Conservation (phyloP, 2,888 invertebrate genomes). For the Cheilosia vernalis region DNA sequence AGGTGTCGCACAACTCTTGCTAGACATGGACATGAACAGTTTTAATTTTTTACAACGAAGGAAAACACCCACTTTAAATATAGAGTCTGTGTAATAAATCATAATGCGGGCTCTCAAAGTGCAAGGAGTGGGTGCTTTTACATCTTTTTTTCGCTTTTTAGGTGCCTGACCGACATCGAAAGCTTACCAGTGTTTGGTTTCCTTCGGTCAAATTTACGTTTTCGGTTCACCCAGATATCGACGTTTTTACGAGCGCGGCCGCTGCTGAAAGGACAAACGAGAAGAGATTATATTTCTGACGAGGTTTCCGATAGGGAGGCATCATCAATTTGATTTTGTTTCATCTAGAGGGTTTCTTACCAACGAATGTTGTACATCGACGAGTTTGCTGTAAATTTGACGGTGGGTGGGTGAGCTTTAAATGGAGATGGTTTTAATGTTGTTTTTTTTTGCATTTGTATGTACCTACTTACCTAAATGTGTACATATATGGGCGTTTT, state of each 20-base stretch:
- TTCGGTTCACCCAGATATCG: slow-evolving; percentile 19
- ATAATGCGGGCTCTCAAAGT: slow-evolving; percentile 50
- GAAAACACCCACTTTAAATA: background rate
- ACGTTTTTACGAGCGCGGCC: slow-evolving; percentile 41
- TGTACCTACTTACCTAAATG: background rate
- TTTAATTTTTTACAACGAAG: slow-evolving; percentile 34
- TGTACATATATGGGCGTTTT: too few species aligned
- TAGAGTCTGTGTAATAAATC: slow-evolving; percentile 47
- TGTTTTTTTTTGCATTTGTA: background rate
- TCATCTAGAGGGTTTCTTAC: slow-evolving; percentile 48
- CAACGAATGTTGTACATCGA: slow-evolving; percentile 40
- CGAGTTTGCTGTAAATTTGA: slow-evolving; percentile 48
- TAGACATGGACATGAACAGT: slow-evolving; percentile 46
- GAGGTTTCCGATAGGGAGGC: slow-evolving; percentile 17
- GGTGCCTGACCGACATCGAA: slow-evolving; percentile 23
- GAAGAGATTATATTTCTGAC: slow-evolving; percentile 26
- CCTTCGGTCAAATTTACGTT: slow-evolving; percentile 29
- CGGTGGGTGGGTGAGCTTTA: slow-evolving; percentile 1
- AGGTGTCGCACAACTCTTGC: slow-evolving; percentile 20
- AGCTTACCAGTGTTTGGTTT: slow-evolving; percentile 16
- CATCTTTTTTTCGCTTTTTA: slow-evolving; percentile 14
- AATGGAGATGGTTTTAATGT: background rate
- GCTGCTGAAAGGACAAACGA: slow-evolving; percentile 38
- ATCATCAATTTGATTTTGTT: slow-evolving; percentile 53
- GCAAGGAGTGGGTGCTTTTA: slow-evolving; percentile 43